Evolutionary conservation across 30 jellyfish, hydroid and myxozoan genomes (phyloP).

Genomic region (Aurelia aurita complex sp. Pacific): DNA sequence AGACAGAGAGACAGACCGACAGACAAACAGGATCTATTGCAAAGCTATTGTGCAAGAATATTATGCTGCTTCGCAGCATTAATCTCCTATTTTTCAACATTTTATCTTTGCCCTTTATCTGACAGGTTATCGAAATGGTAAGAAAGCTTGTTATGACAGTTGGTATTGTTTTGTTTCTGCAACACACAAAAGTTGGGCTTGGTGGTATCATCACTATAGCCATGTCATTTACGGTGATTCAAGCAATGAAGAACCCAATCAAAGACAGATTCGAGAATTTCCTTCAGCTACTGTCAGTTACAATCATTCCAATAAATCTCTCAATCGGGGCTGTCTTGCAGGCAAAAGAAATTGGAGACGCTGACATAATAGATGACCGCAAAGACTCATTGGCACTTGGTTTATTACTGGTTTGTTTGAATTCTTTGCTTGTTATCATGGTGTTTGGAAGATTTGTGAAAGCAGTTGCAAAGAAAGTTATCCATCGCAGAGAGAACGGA

Average conservation of each 20-base stretch:
- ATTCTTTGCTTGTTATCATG: conserved; percentile 10
- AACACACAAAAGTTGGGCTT: conserved; percentile 19
- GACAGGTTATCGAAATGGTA: conserved; percentile 34
- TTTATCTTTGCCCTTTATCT: too few species aligned
- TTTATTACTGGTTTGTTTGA: conserved; percentile 2
- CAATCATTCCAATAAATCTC: conserved; percentile 38
- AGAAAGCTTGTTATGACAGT: conserved; percentile 54
- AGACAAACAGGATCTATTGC: too few species aligned
- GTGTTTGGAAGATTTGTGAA: conserved; percentile 15
- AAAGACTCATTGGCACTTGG: conserved; percentile 23
- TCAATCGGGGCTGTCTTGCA: conserved; percentile 35
- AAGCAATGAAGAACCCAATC: conserved; percentile 45
- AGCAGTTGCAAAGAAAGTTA: not conserved
- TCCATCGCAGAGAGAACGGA: not conserved
- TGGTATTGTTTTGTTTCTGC: conserved; percentile 38
- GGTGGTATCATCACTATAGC: conserved; percentile 14
- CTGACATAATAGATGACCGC: not conserved
- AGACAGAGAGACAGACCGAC: too few species aligned
- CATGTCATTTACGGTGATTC: conserved; percentile 18
- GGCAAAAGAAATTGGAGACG: not conserved
- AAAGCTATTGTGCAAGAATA: too few species aligned
- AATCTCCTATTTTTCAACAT: too few species aligned
- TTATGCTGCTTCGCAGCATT: too few species aligned
- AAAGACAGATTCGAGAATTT: conserved; percentile 30
- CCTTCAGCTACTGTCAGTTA: conserved; percentile 44